Conservation (phyloP, 2,113 vertebrate genomes). For the Phasianus colchicus region DNA sequence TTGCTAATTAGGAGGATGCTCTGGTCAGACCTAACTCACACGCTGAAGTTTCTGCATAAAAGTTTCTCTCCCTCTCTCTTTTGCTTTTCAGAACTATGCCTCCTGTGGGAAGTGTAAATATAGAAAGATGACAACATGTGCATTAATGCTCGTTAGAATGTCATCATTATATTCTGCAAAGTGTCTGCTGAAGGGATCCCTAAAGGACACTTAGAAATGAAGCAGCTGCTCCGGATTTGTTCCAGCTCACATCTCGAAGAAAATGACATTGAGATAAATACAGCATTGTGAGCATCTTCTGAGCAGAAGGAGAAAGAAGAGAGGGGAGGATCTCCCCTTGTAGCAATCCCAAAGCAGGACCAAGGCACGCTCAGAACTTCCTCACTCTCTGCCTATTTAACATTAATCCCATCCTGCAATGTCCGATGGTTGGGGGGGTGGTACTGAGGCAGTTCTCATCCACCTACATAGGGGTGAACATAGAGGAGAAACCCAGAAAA, state of each 20-base stretch:
- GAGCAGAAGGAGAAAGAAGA: background rate
- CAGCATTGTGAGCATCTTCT: background rate
- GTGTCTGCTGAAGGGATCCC: slow-evolving; percentile 84
- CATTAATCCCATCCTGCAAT: fast-evolving
- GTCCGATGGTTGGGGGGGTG: fast-evolving
- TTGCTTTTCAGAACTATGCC: slow-evolving; percentile 75
- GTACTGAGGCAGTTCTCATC: fast-evolving
- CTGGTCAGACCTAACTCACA: background rate
- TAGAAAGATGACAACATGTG: slow-evolving; percentile 84
- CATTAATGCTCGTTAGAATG: slow-evolving; percentile 86
- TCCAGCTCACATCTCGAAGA: slow-evolving; percentile 83
- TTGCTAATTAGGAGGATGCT: fast-evolving
- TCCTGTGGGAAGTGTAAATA: slow-evolving; percentile 87
- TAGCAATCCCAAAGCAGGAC: fast-evolving
- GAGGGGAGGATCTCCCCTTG: background rate
- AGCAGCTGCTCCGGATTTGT: slow-evolving; percentile 87
- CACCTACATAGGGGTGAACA: background rate
- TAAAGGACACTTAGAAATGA: slow-evolving; percentile 85
- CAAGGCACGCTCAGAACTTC: background rate
- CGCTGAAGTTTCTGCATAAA: background rate
- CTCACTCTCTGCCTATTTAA: fast-evolving
- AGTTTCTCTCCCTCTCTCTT: slow-evolving; percentile 55
- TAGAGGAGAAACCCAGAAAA: background rate
- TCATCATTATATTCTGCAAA: slow-evolving; percentile 86
- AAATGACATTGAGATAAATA: slow-evolving; percentile 83